A percentile compares a stretch with the other conserved stretches of the same genome.
phyloP scores from a whole-genome alignment of 53 echinoderm and acorn worm species.

The Astropecten irregularis region DNA sequence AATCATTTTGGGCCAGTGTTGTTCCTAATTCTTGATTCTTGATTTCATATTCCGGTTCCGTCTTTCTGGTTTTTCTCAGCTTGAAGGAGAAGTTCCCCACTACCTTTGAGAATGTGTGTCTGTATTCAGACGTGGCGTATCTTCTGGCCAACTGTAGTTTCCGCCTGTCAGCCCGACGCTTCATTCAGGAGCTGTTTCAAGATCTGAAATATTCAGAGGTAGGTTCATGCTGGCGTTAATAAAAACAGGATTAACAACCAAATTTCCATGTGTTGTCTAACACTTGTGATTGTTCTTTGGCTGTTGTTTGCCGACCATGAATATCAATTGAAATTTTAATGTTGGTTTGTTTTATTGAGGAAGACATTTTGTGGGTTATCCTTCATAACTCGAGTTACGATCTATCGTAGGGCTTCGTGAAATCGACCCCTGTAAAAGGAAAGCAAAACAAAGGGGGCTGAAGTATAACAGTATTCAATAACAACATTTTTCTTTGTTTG shows the following conservation, averaged over 20 bases:
- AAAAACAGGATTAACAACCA: too few species aligned
- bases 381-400: too few species aligned
- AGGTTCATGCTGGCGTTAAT: neutral
- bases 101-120: conserved; percentile 82
- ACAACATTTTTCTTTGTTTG: too few species aligned
- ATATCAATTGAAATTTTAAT: too few species aligned
- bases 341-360: neutral
- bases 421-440: neutral
- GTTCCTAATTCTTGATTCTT: too few species aligned
- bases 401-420: too few species aligned
- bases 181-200: conserved; percentile 96
- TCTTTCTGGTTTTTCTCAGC: conserved; percentile 63
- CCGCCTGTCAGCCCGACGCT: conserved; percentile 82
- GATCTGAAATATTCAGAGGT: conserved; percentile 87
- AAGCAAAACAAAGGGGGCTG: neutral
- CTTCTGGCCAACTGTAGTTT: conserved; percentile 83
- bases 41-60: too few species aligned
- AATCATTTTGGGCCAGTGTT: too few species aligned
- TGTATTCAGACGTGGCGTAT: conserved; percentile 87
- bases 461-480: too few species aligned
- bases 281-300: too few species aligned
- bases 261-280: too few species aligned
- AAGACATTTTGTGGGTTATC: neutral
- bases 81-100: conserved; percentile 85
- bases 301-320: too few species aligned